Conservation (phyloP, 2,113 vertebrate genomes). For the Pseudorhombus dupliciocellatus region DNA sequence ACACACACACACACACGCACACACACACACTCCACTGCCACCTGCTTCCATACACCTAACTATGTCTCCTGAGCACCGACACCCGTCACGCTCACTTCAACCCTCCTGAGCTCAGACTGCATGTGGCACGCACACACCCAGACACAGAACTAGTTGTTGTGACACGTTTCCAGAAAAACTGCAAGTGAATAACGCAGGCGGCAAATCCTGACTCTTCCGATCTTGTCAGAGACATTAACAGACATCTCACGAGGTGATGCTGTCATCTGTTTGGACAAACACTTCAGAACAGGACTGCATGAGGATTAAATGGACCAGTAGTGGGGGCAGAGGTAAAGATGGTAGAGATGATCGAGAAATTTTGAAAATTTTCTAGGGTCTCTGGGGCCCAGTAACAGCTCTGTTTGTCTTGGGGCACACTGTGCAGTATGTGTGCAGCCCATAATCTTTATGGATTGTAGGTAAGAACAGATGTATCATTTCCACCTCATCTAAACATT, state of each 20-base stretch:
- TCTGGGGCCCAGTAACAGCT: conserved; percentile 16
- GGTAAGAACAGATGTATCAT: background rate
- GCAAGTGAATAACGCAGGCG: conserved; percentile 52
- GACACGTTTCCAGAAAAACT: conserved; percentile 67
- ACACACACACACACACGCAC: conserved; percentile 31
- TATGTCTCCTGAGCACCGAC: conserved; percentile 57
- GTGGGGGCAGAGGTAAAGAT: conserved; percentile 35
- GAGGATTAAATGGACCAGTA: conserved; percentile 46
- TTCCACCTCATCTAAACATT: background rate
- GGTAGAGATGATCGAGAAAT: conserved; percentile 32
- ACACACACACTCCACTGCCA: conserved; percentile 40
- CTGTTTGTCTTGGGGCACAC: conserved; percentile 1
- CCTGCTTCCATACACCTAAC: conserved; percentile 57
- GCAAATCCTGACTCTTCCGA: conserved; percentile 69
- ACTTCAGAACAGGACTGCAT: conserved; percentile 34
- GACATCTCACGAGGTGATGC: conserved; percentile 56
- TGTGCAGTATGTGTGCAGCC: background rate
- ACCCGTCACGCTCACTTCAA: conserved; percentile 66
- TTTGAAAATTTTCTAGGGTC: conserved; percentile 11
- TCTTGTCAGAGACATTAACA: conserved; percentile 73
- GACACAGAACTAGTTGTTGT: conserved; percentile 58
- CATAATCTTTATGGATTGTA: background rate
- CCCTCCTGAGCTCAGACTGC: conserved; percentile 63
- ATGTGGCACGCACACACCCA: conserved; percentile 55
- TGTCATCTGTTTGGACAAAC: conserved; percentile 67